Base-by-base conservation (phyloP, 2,888 invertebrate genomes). In the Eupithecia centaureata region DNA sequence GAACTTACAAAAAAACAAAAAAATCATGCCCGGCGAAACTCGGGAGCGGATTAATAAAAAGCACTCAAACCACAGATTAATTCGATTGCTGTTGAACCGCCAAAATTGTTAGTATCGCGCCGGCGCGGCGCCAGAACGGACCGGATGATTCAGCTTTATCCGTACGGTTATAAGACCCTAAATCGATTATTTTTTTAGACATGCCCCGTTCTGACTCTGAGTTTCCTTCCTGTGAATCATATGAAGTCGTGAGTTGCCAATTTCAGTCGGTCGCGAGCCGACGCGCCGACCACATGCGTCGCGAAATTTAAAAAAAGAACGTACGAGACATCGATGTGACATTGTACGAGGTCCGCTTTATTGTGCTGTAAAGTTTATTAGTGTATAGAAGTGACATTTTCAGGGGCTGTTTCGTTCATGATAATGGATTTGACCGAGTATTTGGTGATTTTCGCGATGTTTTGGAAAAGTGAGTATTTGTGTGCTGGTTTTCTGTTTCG, bases 211-310 rank as follows among this genome's bases (percentile, higher is more conserved):
- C 86, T 76, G 82, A 86, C 79, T 82, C 84, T 86, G 84, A 75
- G 82, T 77, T 82, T 85, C 84, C 89, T 87, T 89, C 89, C 91
- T 89, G 89, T 91, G 91, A 92, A 86, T 92, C 91, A 92, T 85
- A 82, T 80, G 79, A 82, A 83, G 82, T 77, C 80, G 77, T 77
- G 79, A 77, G 80, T 79, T 79, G 82, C 82, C 84, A 82, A 82
- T 86, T 86, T 83, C 88, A 88, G 87, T 88, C 79, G 81, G 80
- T 81, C 80, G 81, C 80, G 77, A 82, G 81, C 78, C 83, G 47
- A 76, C 79, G 79, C 83, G 47, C 76, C 79, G 79, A 80, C 81
- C 84, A 79, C 80, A 83, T 79, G 83, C 78, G 80, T 77, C 73
- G 76, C 77, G 77, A 77, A 77, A 80, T 80, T 76, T 78, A 75